A percentile compares a stretch with the other conserved stretches of the same genome.
These are phyloP conservation scores for Nipponacmea schrenckii DNA, from an alignment of 2,888 invertebrate species.

Conservation along the genomic window DNA sequence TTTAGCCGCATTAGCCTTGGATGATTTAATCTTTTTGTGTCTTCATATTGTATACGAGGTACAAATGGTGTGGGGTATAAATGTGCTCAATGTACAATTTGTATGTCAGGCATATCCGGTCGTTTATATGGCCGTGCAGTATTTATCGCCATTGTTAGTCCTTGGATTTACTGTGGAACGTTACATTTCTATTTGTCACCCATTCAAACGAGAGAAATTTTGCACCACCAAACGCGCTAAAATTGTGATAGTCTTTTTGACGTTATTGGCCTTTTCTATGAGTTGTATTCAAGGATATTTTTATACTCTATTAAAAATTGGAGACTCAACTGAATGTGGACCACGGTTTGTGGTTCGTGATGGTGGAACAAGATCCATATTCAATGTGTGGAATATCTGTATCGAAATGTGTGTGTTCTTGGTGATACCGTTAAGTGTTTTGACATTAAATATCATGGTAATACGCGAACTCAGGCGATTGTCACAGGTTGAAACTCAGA, in stretches of 20 bases:
- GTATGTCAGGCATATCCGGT: conserved; percentile 63
- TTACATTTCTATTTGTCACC: conserved; percentile 67
- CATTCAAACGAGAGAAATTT: conserved; percentile 60
- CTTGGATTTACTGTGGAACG: conserved; percentile 66
- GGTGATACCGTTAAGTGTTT: conserved; percentile 61
- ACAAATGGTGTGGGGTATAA: conserved; percentile 54
- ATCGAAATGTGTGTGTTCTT: conserved; percentile 64
- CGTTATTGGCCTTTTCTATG: conserved; percentile 48
- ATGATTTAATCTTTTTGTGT: conserved; percentile 62
- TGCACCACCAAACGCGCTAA: conserved; percentile 61
- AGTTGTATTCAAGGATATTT: conserved; percentile 64
- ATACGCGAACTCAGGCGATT: conserved; percentile 60
- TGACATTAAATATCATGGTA: conserved; percentile 64
- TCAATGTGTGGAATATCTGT: conserved; percentile 62
- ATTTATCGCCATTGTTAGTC: conserved; percentile 63
- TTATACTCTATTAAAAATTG: conserved; percentile 35
- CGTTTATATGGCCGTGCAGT: conserved; percentile 61
- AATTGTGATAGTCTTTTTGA: conserved; percentile 52
- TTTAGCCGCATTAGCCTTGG: conserved; percentile 63
- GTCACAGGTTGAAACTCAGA: conserved; percentile 44
- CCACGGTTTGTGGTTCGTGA: conserved; percentile 41
- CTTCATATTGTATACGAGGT: conserved; percentile 61
- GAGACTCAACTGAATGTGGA: conserved; percentile 38
- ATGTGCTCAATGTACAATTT: conserved; percentile 50
- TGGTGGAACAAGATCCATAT: conserved; percentile 51